These are phyloP conservation scores for Melinopterus prodromus DNA, from an alignment of 2,888 invertebrate genomes.

Conservation along the genomic window DNA sequence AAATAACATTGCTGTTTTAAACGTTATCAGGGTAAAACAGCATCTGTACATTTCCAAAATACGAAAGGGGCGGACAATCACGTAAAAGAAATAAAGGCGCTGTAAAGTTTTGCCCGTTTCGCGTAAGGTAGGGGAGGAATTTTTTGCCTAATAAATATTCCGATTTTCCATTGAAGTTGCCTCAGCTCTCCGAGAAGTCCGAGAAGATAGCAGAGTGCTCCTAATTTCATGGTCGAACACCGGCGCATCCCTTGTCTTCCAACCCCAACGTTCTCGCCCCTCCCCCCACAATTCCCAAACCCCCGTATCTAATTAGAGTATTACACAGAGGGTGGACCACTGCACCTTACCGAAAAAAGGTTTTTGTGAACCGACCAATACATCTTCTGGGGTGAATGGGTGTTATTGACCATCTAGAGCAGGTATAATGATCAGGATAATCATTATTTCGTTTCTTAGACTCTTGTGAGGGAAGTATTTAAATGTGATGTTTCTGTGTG, in stretches of 20 bases:
- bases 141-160: constrained; percentile 48
- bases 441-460: no score
- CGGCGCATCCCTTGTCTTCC: constrained; percentile 48
- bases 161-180: constrained; percentile 52
- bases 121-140: neutral
- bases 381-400: neutral
- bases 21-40: neutral
- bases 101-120: constrained; percentile 39
- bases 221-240: constrained; percentile 59
- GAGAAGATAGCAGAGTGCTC: constrained; percentile 44
- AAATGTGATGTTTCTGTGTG: no score
- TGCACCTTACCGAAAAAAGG: constrained; percentile 17
- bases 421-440: neutral
- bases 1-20: no score
- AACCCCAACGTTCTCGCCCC: constrained; percentile 50
- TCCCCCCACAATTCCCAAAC: constrained; percentile 55
- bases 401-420: neutral
- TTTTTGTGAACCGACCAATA: neutral
- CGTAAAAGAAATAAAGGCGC: constrained; percentile 47
- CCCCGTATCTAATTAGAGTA: constrained; percentile 59
- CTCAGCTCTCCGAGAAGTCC: constrained; percentile 43
- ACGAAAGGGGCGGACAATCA: constrained; percentile 42
- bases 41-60: constrained; percentile 6
- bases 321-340: constrained; percentile 47
- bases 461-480: no score